Conservation (phyloP, 2,113 vertebrate genomes). For the Lepus europaeus region DNA sequence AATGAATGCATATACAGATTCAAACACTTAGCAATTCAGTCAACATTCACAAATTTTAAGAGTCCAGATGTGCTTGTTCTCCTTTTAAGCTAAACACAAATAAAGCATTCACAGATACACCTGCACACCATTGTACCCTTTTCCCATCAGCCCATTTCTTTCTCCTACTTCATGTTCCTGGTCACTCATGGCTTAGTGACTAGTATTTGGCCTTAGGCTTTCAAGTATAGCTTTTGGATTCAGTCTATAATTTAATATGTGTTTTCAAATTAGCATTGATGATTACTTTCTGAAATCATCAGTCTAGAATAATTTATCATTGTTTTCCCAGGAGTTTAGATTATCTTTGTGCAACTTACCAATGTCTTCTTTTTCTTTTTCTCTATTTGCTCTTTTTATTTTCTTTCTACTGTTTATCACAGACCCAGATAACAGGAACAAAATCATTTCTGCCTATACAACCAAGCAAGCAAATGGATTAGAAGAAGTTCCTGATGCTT, state of each 20-base stretch:
- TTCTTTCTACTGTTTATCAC: background rate
- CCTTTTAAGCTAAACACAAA: background rate
- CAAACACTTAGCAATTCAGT: background rate
- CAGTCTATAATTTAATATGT: background rate
- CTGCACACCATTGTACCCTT: background rate
- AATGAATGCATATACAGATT: background rate
- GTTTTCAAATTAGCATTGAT: background rate
- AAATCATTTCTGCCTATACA: background rate
- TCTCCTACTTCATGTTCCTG: background rate
- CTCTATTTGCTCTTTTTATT: background rate
- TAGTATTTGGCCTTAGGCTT: background rate
- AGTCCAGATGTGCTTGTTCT: background rate
- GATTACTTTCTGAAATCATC: constrained; percentile 3
- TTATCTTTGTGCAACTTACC: background rate
- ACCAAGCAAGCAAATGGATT: background rate
- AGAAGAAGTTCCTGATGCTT: background rate
- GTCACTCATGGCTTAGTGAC: too few relatives aligned
- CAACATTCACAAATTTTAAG: background rate
- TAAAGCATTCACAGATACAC: background rate
- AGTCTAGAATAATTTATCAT: background rate
- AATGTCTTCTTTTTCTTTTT: background rate
- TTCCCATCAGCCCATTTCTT: background rate
- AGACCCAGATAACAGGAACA: background rate
- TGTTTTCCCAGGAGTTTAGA: background rate
- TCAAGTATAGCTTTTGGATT: background rate